Percentiles rank a stretch among this genome's conserved stretches.
phyloP scores from a whole-genome alignment of 2,888 invertebrate genomes.

The Deilephila porcellus region DNA sequence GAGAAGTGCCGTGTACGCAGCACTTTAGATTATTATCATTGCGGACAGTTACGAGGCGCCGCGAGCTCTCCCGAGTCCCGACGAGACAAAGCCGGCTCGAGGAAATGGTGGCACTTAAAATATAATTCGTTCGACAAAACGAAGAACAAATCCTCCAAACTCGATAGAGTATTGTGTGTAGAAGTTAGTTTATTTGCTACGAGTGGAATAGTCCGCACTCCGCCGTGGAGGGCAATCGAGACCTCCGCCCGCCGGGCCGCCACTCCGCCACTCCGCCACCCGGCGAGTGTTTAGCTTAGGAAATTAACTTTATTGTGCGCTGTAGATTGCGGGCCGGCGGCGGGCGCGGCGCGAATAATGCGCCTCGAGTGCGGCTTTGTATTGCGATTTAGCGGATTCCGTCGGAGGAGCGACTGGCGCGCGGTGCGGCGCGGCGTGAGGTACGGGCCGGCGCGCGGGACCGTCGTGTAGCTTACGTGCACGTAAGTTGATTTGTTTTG shows the following conservation, averaged over 20 bases:
- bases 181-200: constrained; percentile 31
- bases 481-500: constrained; percentile 7
- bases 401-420: constrained; percentile 15
- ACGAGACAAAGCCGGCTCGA: background rate
- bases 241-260: constrained; percentile 26
- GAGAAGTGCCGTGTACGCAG: background rate
- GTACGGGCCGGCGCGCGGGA: background rate
- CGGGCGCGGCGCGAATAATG: constrained; percentile 37
- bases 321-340: constrained; percentile 53
- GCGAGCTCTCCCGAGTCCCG: background rate
- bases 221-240: constrained; percentile 20
- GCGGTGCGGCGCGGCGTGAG: background rate
- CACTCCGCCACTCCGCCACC: constrained; percentile 13
- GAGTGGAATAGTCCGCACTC: constrained; percentile 24
- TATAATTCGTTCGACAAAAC: constrained; percentile 20
- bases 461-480: background rate
- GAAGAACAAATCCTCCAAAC: constrained; percentile 26
- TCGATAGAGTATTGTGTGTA: constrained; percentile 30
- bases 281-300: constrained; percentile 60
- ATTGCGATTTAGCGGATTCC: constrained; percentile 42
- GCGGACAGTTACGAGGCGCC: background rate
- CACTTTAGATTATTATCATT: constrained; percentile 1
- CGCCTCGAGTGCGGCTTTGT: constrained; percentile 41
- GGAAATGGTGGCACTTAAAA: constrained; percentile 8
- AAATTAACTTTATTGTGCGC: constrained; percentile 71